These are phyloP conservation scores for Machimus atricapillus DNA, from an alignment of 2,888 invertebrate genomes.

Conservation along the genomic window DNA sequence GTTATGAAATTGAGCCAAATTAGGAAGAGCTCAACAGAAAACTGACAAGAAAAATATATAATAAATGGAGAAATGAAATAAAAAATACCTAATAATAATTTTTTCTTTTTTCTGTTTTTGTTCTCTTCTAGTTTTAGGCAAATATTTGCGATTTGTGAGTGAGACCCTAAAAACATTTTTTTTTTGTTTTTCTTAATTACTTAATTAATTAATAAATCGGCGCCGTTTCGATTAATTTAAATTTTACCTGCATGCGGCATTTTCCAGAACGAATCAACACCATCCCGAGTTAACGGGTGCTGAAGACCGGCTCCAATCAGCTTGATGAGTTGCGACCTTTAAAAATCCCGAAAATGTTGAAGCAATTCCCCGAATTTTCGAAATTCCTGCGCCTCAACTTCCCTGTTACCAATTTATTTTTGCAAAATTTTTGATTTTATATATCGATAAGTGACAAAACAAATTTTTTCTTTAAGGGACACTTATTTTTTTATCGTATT, in stretches of 20 bases:
- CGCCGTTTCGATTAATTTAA: background rate
- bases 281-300: slow-evolving; percentile 58
- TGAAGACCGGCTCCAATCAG: slow-evolving; percentile 57
- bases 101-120: too few relatives aligned
- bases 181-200: too few relatives aligned
- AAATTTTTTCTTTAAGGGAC: too few relatives aligned
- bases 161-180: background rate
- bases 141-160: background rate
- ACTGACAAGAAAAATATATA: too few relatives aligned
- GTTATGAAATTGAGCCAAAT: slow-evolving; percentile 1
- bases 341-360: background rate
- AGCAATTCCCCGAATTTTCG: background rate
- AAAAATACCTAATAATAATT: too few relatives aligned
- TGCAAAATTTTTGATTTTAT: background rate
- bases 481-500: background rate
- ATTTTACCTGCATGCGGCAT: slow-evolving; percentile 84
- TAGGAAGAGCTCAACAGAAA: background rate
- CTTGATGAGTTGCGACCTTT: slow-evolving; percentile 49
- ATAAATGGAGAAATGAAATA: too few relatives aligned
- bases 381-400: background rate
- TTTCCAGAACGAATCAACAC: slow-evolving; percentile 81
- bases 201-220: too few relatives aligned
- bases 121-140: background rate
- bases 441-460: too few relatives aligned
- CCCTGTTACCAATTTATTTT: background rate